phyloP scores from a whole-genome alignment of 2,888 invertebrate genomes.

The Zygaena filipendulae region DNA sequence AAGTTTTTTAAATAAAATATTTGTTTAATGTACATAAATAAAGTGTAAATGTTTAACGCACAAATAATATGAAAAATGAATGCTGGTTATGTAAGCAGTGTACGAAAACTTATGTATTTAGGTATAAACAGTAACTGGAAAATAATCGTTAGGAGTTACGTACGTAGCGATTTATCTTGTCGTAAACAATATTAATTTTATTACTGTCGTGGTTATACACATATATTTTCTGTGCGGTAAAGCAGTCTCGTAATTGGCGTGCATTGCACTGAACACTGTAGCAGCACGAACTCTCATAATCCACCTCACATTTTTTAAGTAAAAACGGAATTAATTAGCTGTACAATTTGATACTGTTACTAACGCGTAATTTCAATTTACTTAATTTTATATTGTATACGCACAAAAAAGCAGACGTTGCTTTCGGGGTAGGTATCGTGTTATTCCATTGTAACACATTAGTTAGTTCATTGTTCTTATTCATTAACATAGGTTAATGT shows the following conservation, averaged over 20 bases:
- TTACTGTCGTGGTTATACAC: too few relatives aligned
- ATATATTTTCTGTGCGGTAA: too few relatives aligned
- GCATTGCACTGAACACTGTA: too few relatives aligned
- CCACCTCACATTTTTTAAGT: constrained; percentile 24
- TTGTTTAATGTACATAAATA: constrained; percentile 68
- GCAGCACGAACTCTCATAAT: constrained; percentile 19
- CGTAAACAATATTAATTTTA: too few relatives aligned
- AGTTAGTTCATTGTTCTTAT: constrained; percentile 28
- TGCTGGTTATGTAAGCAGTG: constrained; percentile 19
- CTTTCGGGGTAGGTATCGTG: constrained; percentile 45
- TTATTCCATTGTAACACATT: constrained; percentile 25
- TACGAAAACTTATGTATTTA: constrained; percentile 53
- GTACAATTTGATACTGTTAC: too few relatives aligned
- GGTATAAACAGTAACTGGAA: constrained; percentile 50
- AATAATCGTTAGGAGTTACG: constrained; percentile 46
- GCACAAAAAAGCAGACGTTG: constrained; percentile 41
- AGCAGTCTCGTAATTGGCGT: too few relatives aligned
- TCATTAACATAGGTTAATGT: constrained; percentile 41
- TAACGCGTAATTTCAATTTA: too few relatives aligned
- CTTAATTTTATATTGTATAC: too few relatives aligned
- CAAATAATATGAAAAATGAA: constrained; percentile 51
- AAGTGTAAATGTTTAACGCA: constrained; percentile 68
- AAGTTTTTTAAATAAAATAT: constrained; percentile 59
- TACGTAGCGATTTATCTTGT: constrained; percentile 38
- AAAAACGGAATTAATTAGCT: constrained; percentile 27